These are phyloP conservation scores for Diprion similis DNA, from an alignment of 1,140 invertebrate species.

Conservation along the genomic window DNA sequence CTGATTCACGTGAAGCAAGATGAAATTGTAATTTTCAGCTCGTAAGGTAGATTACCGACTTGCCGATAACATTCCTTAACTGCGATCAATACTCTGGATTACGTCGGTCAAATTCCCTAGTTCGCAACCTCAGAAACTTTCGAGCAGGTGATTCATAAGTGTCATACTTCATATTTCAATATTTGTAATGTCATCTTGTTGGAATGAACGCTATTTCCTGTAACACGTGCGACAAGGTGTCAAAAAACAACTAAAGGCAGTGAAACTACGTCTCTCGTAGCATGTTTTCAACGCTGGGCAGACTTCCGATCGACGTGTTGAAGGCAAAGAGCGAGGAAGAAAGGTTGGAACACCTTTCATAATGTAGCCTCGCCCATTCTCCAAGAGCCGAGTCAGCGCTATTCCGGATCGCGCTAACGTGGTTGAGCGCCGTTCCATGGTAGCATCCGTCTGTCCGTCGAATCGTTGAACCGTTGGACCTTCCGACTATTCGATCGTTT, in stretches of 20 bases:
- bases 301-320: not conserved
- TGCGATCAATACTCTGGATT: not conserved
- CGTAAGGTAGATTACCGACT: not conserved
- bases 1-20: too few species aligned
- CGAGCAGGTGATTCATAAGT: not conserved
- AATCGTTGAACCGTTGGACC: not conserved
- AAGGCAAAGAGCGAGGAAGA: not conserved
- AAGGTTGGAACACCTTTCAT: not conserved
- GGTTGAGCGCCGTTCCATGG: not conserved
- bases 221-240: not conserved
- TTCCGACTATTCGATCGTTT: not conserved
- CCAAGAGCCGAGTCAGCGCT: not conserved
- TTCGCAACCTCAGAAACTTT: not conserved
- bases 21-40: too few species aligned
- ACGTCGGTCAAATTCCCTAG: not conserved
- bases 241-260: not conserved
- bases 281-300: not conserved
- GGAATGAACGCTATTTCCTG: not conserved
- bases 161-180: too few species aligned
- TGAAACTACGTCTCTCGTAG: too few species aligned
- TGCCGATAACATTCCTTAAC: not conserved
- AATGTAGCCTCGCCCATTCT: slow-evolving; percentile 1
- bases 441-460: not conserved
- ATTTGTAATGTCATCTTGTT: not conserved
- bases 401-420: not conserved